These are phyloP conservation scores for Drosophila pegasa DNA, from an alignment of 2,888 invertebrate species.

Conservation along the genomic window DNA sequence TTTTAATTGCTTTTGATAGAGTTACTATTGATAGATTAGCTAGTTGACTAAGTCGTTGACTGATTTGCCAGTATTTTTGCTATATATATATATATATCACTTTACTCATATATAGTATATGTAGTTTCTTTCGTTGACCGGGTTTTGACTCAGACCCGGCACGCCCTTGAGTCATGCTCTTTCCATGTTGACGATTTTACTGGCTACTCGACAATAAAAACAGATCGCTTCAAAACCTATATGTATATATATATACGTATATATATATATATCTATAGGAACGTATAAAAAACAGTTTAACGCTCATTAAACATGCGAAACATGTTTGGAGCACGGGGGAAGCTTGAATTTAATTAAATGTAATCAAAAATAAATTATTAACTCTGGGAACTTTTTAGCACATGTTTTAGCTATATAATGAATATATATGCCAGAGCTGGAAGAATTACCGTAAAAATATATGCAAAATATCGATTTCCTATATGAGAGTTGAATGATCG, in stretches of 20 bases:
- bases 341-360: constrained; percentile 32
- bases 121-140: neutral
- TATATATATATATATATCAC: constrained; percentile 1
- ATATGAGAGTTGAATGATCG: neutral
- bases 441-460: neutral
- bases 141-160: constrained; percentile 17
- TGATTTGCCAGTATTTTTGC: constrained; percentile 6
- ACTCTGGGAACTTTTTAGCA: constrained; percentile 12
- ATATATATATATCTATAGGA: neutral
- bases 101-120: constrained; percentile 8
- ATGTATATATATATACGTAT: constrained; percentile 2
- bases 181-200: constrained; percentile 6
- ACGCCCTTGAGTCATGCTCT: constrained; percentile 41
- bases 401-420: constrained; percentile 17
- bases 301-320: constrained; percentile 33
- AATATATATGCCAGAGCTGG: neutral
- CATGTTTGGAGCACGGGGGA: constrained; percentile 13
- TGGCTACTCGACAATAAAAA: constrained; percentile 6
- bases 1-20: constrained; percentile 17
- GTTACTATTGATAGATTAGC: constrained; percentile 21
- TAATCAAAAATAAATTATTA: constrained; percentile 22
- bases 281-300: neutral
- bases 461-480: neutral
- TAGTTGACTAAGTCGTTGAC: constrained; percentile 20
- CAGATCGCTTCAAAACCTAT: constrained; percentile 11